Base-by-base conservation (phyloP, 2,113 vertebrate species). In the Empidonax alnorum region DNA sequence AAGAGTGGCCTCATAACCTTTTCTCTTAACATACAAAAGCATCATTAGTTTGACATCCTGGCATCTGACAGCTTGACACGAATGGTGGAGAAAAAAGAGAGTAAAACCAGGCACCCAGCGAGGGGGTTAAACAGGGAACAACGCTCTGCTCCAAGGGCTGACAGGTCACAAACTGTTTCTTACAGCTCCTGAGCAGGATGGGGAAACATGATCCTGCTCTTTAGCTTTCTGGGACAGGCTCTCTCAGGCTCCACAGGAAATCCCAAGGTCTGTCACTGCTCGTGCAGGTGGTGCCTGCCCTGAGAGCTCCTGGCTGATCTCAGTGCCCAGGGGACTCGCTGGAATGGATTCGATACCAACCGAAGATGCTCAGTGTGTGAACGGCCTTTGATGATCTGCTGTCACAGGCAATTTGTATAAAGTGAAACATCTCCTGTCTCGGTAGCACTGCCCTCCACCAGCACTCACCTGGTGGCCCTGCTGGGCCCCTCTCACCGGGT, bases 381-480 rank as follows among this genome's bases (percentile, higher is more conserved):
- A 31, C 72, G 44, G 55, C 37, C 35, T 49, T 65, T 39, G 31
- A 14, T 21, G n/a, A 65, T 52, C 58, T 66, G 22, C 59, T 72
- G 50, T 18, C 87, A 78, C 44, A 87, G 74, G 6, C 14, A 22
- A 10, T 39, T n/a, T 77, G 46, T 13, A 5, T 7, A 14, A 89
- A n/a, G 41, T 30, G 27, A 75, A 81, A 30, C 41, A 8, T 10
- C 50, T 61, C 49, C 39, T 20, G 12, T 14, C 31, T 6, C 3
- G 17, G 66, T 24, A 87, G 78, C 55, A 31, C 27, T 61, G 31
- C 31, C 27, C 41, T 52, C 12, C 21, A 12, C 33, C 18, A 52
- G 73, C 15, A 88, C 97, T 98, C 96, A 99, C 99, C 99, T 28
- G 97, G 97, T 56, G 98, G 98, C 80, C 98, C 99, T 8, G 97